Base-by-base conservation (phyloP, 1,140 invertebrate species). In the Colletes gigas region DNA sequence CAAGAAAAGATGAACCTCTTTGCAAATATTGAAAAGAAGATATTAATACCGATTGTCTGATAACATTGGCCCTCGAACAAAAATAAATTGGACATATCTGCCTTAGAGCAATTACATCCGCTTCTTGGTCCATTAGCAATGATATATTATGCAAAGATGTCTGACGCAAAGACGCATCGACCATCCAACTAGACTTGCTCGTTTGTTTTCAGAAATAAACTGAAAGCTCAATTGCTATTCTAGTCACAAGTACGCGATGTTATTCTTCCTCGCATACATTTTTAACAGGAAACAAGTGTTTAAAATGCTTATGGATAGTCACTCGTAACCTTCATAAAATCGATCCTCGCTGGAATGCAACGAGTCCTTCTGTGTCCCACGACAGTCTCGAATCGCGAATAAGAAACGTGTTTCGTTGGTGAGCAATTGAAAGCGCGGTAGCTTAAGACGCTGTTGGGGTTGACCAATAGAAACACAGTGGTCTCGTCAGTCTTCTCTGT, bases 381-480 rank as follows among this genome's bases (percentile, higher is more conserved):
- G 52, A 66, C 21, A 30, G 66, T 74, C 63, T 59, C 70, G 52
- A 54, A 6, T 9, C 14, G 12, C 12, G 21, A 44, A n/a, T 39
- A 72, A 63, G n/a, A 21, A 54, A 17, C 44, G 12, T 71, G 47
- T 21, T 14, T 41, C 21, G 63, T 80, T 59, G 30, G 71, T 54
- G 63, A 67, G 60, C 55, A 74, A 80, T 80, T 80, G 70, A 63
- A 75, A 76, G 62, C 19, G 15, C 50, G 75, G 66, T 41, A 21
- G 67, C 57, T 80, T 74, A 75, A 80, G 71, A 67, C 59, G 63
- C 52, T 74, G 39, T 54, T 50, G 52, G 71, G 78, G 71, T 80
- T 80, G 78, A 80, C 78, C 78, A 80, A 80, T 80, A 44, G 54
- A 59, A 80, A 67, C 47, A 78, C 60, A 80, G 71, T 66, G 69